These are phyloP conservation scores for Eremophila alpestris DNA, from an alignment of 2,797 vertebrate species.

Conservation along the genomic window DNA sequence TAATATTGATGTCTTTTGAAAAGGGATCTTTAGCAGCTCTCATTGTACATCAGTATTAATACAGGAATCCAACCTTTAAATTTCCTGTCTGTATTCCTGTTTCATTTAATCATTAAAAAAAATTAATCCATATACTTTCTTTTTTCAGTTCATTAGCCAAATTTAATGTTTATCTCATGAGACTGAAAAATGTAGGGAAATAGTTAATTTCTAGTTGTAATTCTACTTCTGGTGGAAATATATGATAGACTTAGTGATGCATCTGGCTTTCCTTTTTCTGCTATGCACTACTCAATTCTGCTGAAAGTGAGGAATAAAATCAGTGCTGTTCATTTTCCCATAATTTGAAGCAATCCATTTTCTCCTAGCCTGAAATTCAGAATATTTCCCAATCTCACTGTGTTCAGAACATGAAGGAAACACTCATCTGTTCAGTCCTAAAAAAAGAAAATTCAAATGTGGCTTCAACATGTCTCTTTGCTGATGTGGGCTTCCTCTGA, in stretches of 20 bases:
- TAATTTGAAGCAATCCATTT: background rate
- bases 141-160: background rate
- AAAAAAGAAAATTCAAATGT: conserved; percentile 26
- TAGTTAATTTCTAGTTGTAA: background rate
- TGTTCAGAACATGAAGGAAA: background rate
- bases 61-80: background rate
- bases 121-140: background rate
- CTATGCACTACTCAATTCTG: background rate
- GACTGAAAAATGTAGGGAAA: background rate
- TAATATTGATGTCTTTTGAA: background rate
- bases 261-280: background rate
- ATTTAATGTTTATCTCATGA: background rate
- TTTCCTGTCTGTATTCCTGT: background rate
- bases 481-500: conserved; percentile 38
- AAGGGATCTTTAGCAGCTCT: background rate
- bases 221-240: background rate
- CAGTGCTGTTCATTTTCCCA: background rate
- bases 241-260: background rate
- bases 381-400: background rate
- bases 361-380: background rate
- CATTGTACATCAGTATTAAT: background rate
- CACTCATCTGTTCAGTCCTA: background rate
- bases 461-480: background rate
- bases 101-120: background rate
- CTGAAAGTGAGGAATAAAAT: background rate